These are phyloP conservation scores for Caenorhabditis panamensis DNA, from an alignment of 2,888 invertebrate genomes.

Conservation along the genomic window DNA sequence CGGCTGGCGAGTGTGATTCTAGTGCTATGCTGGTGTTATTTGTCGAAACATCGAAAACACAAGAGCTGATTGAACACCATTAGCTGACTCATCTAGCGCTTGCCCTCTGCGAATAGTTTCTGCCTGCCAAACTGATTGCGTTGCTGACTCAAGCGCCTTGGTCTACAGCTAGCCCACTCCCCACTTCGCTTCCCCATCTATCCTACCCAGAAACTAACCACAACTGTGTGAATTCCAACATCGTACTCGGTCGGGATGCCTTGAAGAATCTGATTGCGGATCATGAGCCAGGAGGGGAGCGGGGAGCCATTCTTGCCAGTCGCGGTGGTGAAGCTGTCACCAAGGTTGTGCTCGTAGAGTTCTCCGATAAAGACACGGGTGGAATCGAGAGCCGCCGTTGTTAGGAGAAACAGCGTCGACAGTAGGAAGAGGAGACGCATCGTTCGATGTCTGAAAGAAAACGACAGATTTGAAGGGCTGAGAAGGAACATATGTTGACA, in stretches of 20 bases:
- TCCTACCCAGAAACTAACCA: slow-evolving; percentile 24
- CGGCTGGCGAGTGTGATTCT: neutral
- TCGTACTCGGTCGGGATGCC: slow-evolving; percentile 82
- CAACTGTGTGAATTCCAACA: slow-evolving; percentile 85
- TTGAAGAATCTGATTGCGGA: slow-evolving; percentile 54
- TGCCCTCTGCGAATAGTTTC: neutral
- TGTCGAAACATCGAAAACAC: neutral
- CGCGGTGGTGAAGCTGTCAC: slow-evolving; percentile 29
- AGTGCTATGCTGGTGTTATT: neutral
- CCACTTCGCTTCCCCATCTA: neutral
- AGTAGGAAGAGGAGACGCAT: slow-evolving; percentile 35
- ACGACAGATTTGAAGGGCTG: neutral
- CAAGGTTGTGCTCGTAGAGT: slow-evolving; percentile 46
- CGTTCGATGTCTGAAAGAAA: slow-evolving; percentile 8
- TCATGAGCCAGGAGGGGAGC: slow-evolving; percentile 81
- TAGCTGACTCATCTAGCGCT: slow-evolving; percentile 35
- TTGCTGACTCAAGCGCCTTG: neutral
- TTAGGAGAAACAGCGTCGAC: slow-evolving; percentile 34
- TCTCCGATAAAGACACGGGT: slow-evolving; percentile 55
- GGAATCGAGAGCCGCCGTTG: slow-evolving; percentile 15
- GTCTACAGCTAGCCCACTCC: neutral
- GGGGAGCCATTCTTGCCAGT: slow-evolving; percentile 38
- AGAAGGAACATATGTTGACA: slow-evolving; percentile 19
- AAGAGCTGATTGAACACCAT: neutral
- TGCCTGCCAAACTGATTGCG: neutral